phyloP scores from a whole-genome alignment of 1,140 invertebrate species.

The Semibalanus balanoides region DNA sequence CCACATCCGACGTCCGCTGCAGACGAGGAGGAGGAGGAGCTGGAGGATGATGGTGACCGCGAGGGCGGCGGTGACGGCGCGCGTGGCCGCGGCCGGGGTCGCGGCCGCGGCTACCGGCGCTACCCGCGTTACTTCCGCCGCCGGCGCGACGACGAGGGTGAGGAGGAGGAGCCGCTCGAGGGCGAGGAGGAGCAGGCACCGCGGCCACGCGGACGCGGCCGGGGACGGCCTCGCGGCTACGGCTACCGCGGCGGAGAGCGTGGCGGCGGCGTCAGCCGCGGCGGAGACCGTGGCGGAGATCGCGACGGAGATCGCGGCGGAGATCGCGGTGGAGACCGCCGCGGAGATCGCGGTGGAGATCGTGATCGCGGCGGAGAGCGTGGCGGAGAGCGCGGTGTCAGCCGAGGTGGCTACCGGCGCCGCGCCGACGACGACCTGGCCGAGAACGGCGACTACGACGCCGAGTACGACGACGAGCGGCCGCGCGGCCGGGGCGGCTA shows the following conservation, averaged over 20 bases:
- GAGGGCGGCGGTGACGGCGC: conserved; percentile 22
- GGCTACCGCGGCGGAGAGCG: conserved; percentile 6
- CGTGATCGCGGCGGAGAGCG: neutral
- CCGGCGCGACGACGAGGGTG: conserved; percentile 17
- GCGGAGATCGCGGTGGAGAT: conserved; percentile 25
- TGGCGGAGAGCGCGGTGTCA: conserved; percentile 14
- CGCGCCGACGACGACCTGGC: conserved; percentile 28
- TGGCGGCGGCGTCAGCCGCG: conserved; percentile 17
- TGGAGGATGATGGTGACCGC: conserved; percentile 17
- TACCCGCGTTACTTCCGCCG: conserved; percentile 11
- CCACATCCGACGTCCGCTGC: too few relatives aligned
- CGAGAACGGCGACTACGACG: conserved; percentile 36
- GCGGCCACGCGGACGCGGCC: conserved; percentile 31
- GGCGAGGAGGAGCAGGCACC: conserved; percentile 33
- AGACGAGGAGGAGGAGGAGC: conserved; percentile 20
- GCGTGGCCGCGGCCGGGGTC: conserved; percentile 25
- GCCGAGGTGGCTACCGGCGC: conserved; percentile 33
- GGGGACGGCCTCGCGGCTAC: neutral
- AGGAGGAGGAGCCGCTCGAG: conserved; percentile 11
- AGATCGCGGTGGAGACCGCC: conserved; percentile 16
- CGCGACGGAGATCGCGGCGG: neutral
- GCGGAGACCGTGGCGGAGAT: conserved; percentile 14
- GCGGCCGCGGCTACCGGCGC: conserved; percentile 19
- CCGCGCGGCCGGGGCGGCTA: conserved; percentile 39
- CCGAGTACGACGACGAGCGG: conserved; percentile 29